These are phyloP conservation scores for Acrocera orbiculus DNA, from an alignment of 2,888 invertebrate genomes.

Conservation along the genomic window DNA sequence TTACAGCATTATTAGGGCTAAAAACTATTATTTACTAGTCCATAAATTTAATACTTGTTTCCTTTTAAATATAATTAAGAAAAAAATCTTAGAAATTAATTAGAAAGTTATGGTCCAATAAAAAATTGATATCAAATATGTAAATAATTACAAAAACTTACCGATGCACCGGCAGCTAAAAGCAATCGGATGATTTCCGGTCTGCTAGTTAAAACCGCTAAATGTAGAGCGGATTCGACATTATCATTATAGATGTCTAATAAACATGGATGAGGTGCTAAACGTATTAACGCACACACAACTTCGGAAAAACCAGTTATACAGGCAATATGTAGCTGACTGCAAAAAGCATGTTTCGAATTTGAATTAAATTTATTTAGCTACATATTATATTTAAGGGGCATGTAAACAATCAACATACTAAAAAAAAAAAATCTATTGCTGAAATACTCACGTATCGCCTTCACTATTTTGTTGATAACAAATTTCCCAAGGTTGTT, in stretches of 20 bases:
- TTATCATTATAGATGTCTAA: slow-evolving; percentile 67
- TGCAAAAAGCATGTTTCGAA: slow-evolving; percentile 24
- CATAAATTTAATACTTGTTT: too few species aligned
- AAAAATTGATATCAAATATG: too few species aligned
- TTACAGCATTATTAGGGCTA: too few species aligned
- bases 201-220: slow-evolving; percentile 65
- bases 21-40: too few species aligned
- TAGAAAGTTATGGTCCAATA: too few species aligned
- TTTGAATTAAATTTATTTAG: not conserved
- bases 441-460: slow-evolving; percentile 57
- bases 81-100: too few species aligned
- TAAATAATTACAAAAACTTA: too few species aligned
- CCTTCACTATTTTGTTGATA: slow-evolving; percentile 69
- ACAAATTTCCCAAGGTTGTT: slow-evolving; percentile 43
- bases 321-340: slow-evolving; percentile 72
- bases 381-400: not conserved
- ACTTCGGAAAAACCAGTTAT: slow-evolving; percentile 56
- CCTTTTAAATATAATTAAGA: too few species aligned
- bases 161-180: slow-evolving; percentile 55
- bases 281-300: slow-evolving; percentile 52
- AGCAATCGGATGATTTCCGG: slow-evolving; percentile 56
- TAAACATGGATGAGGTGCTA: slow-evolving; percentile 58
- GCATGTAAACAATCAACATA: not conserved
- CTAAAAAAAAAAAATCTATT: slow-evolving; percentile 7
- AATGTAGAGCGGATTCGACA: slow-evolving; percentile 67